Conservation (phyloP, 2,113 vertebrate genomes). For the Larimichthys crocea region DNA sequence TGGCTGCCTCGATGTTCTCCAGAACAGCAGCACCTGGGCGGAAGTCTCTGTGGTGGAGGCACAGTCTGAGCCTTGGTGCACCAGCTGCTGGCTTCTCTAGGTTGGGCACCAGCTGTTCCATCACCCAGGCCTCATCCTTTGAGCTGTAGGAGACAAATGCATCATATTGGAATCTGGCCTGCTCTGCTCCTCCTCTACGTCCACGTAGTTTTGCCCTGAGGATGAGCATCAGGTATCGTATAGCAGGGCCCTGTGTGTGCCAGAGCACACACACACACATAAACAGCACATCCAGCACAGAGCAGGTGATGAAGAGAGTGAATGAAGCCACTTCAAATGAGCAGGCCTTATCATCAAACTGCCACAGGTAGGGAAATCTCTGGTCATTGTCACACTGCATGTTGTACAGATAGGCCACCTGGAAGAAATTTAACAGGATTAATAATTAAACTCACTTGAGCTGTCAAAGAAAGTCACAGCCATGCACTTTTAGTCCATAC, state of each 20-base stretch:
- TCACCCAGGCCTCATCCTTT: constrained; percentile 51
- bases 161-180: constrained; percentile 35
- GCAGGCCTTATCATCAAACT: constrained; percentile 42
- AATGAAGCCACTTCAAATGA: constrained; percentile 33
- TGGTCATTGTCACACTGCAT: constrained; percentile 16
- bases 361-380: constrained; percentile 31
- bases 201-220: constrained; percentile 36
- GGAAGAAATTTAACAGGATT: neutral
- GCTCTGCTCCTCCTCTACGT: neutral
- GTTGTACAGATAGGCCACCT: constrained; percentile 46
- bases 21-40: constrained; percentile 26
- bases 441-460: neutral
- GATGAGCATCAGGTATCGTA: constrained; percentile 45
- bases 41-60: constrained; percentile 53
- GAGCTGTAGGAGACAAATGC: constrained; percentile 52
- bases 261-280: constrained; percentile 34
- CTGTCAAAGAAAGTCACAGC: neutral
- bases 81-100: constrained; percentile 23
- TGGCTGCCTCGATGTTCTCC: constrained; percentile 55
- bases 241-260: constrained; percentile 30
- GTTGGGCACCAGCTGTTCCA: constrained; percentile 29
- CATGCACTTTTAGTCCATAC: neutral
- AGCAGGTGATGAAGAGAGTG: constrained; percentile 26
- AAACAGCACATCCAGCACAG: constrained; percentile 29
- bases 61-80: constrained; percentile 11